A percentile compares a stretch with the other conserved stretches of the same genome.
These are phyloP conservation scores for Zaprionus bogoriensis DNA, from an alignment of 2,888 invertebrate genomes.

Conservation along the genomic window DNA sequence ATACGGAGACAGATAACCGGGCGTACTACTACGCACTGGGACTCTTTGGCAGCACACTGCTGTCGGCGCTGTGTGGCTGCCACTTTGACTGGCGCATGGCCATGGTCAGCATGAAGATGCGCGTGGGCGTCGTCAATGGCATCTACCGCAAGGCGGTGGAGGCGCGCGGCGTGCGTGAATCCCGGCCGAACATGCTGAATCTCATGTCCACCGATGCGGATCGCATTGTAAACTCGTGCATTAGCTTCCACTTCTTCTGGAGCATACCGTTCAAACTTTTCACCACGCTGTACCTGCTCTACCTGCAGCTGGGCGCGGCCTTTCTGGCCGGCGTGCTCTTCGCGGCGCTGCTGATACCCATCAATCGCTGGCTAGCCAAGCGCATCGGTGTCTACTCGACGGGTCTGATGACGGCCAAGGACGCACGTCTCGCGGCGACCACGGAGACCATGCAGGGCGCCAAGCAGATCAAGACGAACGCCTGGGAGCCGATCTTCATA, in stretches of 20 bases:
- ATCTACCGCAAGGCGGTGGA: constrained; percentile 87
- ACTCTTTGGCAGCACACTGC: constrained; percentile 86
- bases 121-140: constrained; percentile 91
- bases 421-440: constrained; percentile 92
- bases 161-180: constrained; percentile 82
- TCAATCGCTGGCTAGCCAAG: constrained; percentile 94
- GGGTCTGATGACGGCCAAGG: constrained; percentile 95
- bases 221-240: constrained; percentile 96
- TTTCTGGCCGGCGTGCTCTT: constrained; percentile 95
- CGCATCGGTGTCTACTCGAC: constrained; percentile 94
- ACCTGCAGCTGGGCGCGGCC: constrained; percentile 94
- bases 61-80: constrained; percentile 90
- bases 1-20: constrained; percentile 85
- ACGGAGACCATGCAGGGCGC: constrained; percentile 94
- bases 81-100: constrained; percentile 96
- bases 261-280: constrained; percentile 93
- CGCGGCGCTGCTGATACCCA: constrained; percentile 93
- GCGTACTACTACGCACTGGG: constrained; percentile 87
- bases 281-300: constrained; percentile 92
- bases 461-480: constrained; percentile 94
- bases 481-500: constrained; percentile 96
- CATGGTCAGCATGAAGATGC: constrained; percentile 92
- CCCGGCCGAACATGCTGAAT: constrained; percentile 95
- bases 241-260: constrained; percentile 98
- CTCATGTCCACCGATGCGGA: constrained; percentile 98